Evolutionary conservation across 2,888 invertebrate species (phyloP), one percentile per base, ranked within the genome.

Genomic region (Pollenia griseotomentosa): DNA sequence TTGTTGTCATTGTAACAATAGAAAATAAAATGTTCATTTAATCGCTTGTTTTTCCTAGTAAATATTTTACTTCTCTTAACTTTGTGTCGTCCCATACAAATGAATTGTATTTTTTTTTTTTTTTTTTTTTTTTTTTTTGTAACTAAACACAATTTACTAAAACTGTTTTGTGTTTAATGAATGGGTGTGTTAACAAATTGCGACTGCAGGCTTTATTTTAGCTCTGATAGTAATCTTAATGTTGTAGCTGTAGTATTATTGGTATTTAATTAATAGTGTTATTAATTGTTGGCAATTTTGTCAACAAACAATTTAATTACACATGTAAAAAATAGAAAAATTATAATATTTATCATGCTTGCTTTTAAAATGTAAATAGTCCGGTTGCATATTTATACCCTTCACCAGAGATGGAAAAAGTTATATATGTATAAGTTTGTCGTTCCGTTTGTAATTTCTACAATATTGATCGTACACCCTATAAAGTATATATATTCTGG

Each of bases 181-280:
- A 16, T 42, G n/a, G 12, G 19, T 46, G 59, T 63, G 63, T n/a
- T 75, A 53, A 75, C 63, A 75, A 63, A 53, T 75, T 63, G 16
- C 11, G 19, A 9, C 63, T 63, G 51, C 10, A 14, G 53, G 75
- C 53, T 40, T 51, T 48, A 75, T 75, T 75, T 75, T 53, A 44
- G 19, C 51, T 42, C 75, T 53, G 63, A 75, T 53, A 63, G 16
- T 33, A 40, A 51, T 61, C 33, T 74, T 42, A 23, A 23, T 33
- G 19, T 55, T 70, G 14, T 16, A 40, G 8, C n/a, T 40, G 8
- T 44, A 14, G 1, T 2, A 19, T n/a, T 33, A 33, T 33, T 33
- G 33, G 16, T 55, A 6, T 71, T 73, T 73, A 73, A 73, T 59
- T 57, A 11, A 73, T 46, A 23, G 2, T 73, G 11, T n/a, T 23